A percentile compares a stretch with the other conserved stretches of the same genome.
Evolutionary conservation across 2,113 vertebrate species (phyloP).

Genomic region (Pseudorectes ferrugineus): DNA sequence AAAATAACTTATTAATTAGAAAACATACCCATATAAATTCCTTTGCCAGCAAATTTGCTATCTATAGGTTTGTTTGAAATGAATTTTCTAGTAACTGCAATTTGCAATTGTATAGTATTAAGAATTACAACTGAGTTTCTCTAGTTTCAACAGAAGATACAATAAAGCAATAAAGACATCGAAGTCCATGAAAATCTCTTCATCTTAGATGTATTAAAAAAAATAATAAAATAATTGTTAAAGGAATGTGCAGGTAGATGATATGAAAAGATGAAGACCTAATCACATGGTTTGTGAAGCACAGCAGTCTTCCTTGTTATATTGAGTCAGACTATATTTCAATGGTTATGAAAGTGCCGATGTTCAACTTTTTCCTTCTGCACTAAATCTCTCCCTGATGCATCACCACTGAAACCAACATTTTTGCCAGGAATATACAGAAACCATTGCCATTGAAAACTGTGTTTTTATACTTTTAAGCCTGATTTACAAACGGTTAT

Average conservation of each 20-base stretch:
- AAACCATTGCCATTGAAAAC: conserved; percentile 41
- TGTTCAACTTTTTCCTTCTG: conserved; percentile 39
- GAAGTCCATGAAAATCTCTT: not conserved
- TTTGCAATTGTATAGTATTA: not conserved
- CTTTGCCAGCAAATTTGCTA: not conserved
- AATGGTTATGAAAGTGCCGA: not conserved
- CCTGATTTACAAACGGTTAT: conserved; percentile 47
- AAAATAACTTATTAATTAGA: not conserved
- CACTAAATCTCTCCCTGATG: not conserved
- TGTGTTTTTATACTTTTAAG: conserved; percentile 59
- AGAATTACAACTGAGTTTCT: not conserved
- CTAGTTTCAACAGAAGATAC: not conserved
- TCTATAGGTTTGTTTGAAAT: not conserved
- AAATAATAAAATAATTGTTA: not conserved
- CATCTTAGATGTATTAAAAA: not conserved
- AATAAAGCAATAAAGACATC: not conserved
- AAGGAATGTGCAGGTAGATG: not conserved
- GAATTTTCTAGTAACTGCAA: not conserved
- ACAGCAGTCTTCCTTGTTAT: not conserved
- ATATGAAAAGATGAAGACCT: not conserved
- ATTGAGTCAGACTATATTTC: not conserved
- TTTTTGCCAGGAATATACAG: not conserved
- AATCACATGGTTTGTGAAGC: not conserved
- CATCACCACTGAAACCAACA: not conserved
- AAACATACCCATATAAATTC: not conserved